Evolutionary conservation across 2,888 invertebrate genomes (phyloP).

Genomic region (Drosophila cracens): DNA sequence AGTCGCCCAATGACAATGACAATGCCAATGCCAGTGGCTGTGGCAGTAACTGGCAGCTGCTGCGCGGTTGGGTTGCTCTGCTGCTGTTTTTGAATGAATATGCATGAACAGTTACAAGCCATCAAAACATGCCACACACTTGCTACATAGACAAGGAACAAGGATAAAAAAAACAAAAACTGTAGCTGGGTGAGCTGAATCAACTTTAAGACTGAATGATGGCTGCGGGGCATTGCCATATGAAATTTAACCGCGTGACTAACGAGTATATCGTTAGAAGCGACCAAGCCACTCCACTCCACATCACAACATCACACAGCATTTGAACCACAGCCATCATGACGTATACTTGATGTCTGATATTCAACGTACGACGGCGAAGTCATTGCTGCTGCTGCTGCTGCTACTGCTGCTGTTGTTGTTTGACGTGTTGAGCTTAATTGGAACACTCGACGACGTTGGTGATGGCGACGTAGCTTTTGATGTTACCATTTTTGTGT

Average conservation of each 20-base stretch:
- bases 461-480: conserved; percentile 54
- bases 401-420: conserved; percentile 49
- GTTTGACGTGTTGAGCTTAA: conserved; percentile 79
- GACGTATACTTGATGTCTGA: conserved; percentile 74
- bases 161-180: conserved; percentile 4
- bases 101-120: conserved; percentile 77
- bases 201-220: conserved; percentile 66
- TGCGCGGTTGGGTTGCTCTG: conserved; percentile 65
- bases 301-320: conserved; percentile 24
- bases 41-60: conserved; percentile 33
- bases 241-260: conserved; percentile 74
- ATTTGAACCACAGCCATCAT: conserved; percentile 55
- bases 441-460: conserved; percentile 74
- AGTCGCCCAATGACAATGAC: conserved; percentile 14
- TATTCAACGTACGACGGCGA: conserved; percentile 29
- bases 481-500: conserved; percentile 62
- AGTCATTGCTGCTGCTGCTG: conserved; percentile 12
- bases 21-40: conserved; percentile 44
- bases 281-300: conserved; percentile 26
- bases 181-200: neutral
- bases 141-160: conserved; percentile 11
- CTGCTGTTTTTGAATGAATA: conserved; percentile 68
- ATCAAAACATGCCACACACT: conserved; percentile 73
- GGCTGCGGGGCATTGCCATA: conserved; percentile 47
- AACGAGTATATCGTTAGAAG: conserved; percentile 76